A percentile compares a stretch with the other conserved stretches of the same genome.
Conservation (phyloP, 2,113 vertebrate genomes). For the Pterocles orientalis region DNA sequence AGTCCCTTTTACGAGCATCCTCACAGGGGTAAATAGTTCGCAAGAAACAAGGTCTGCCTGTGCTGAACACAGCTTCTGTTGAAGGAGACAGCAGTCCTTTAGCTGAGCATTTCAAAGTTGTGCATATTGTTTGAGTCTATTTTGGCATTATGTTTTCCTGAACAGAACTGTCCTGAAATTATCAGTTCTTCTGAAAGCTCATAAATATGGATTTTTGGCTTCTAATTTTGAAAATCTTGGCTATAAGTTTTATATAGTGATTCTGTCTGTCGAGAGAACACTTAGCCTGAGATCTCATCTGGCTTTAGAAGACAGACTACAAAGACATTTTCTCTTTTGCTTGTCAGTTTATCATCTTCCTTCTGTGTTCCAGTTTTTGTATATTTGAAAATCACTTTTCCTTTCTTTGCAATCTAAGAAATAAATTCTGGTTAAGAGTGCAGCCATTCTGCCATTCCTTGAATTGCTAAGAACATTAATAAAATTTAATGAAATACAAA, state of each 20-base stretch:
- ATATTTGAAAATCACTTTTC: slow-evolving; percentile 10
- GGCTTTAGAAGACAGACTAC: neutral
- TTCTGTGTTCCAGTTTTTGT: neutral
- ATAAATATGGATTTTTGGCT: slow-evolving; percentile 2
- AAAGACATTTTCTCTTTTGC: slow-evolving; percentile 27
- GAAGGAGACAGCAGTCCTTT: neutral
- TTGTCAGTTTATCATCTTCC: slow-evolving; percentile 20
- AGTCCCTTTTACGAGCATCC: neutral
- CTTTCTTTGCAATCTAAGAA: slow-evolving; percentile 19
- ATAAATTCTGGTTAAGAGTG: neutral
- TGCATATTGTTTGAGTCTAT: neutral
- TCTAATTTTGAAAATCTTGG: slow-evolving; percentile 32
- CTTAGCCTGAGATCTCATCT: neutral
- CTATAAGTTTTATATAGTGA: neutral
- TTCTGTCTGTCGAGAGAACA: slow-evolving; percentile 1
- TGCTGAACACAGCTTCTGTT: neutral
- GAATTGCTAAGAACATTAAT: slow-evolving; percentile 4
- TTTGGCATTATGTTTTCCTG: neutral
- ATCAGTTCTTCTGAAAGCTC: slow-evolving; percentile 11
- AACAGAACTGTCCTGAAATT: neutral
- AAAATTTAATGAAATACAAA: slow-evolving; percentile 13
- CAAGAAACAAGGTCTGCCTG: neutral
- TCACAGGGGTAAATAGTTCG: neutral
- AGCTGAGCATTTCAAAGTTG: neutral
- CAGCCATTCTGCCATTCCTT: neutral